phyloP scores from a whole-genome alignment of 2,797 vertebrate genomes.

The Lophotriccus pileatus region DNA sequence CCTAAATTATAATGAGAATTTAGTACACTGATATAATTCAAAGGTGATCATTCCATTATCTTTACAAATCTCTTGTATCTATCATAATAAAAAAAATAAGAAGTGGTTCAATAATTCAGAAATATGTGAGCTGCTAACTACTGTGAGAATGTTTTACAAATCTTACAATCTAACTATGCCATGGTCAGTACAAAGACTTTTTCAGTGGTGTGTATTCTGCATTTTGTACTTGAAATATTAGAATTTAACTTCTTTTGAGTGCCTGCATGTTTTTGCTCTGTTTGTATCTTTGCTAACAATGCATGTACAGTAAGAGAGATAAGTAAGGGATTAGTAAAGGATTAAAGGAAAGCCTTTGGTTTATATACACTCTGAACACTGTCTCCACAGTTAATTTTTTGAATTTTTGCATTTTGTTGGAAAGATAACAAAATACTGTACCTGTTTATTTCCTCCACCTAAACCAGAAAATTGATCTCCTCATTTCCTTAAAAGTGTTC shows the following conservation, averaged over 20 bases:
- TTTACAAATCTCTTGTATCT: neutral
- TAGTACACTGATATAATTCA: neutral
- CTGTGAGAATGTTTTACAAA: neutral
- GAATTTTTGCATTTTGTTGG: constrained; percentile 34
- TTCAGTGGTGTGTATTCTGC: neutral
- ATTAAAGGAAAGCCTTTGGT: constrained; percentile 16
- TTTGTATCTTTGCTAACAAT: constrained; percentile 36
- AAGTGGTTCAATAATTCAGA: neutral
- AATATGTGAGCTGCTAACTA: neutral
- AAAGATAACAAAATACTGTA: constrained; percentile 11
- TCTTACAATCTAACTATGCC: neutral
- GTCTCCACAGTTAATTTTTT: constrained; percentile 8
- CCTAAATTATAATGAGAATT: neutral
- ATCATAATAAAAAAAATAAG: neutral
- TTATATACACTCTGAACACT: neutral
- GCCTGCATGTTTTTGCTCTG: neutral
- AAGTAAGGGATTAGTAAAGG: constrained; percentile 46
- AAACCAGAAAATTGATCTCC: neutral
- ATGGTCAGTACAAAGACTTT: neutral
- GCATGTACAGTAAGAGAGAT: constrained; percentile 27
- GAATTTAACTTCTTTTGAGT: neutral
- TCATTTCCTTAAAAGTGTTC: neutral
- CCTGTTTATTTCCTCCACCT: neutral
- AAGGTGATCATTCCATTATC: neutral
- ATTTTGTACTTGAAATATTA: neutral